Base-by-base conservation (phyloP, 2,113 vertebrate genomes). In the Anoura caudifer region DNA sequence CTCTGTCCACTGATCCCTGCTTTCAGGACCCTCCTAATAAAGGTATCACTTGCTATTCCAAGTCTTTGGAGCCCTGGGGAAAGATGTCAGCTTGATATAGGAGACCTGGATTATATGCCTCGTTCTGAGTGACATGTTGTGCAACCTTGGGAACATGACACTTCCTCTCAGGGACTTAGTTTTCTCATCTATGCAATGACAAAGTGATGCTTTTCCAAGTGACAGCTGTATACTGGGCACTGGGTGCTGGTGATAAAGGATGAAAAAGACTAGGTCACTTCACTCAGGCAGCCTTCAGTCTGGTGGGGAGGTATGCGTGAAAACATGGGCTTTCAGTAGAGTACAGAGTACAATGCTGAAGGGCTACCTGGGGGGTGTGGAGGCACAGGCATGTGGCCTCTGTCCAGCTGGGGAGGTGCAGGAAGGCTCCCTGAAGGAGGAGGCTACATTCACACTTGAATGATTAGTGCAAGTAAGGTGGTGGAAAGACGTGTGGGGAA, bases 371-470 rank as follows among this genome's bases (percentile, higher is more conserved):
- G 31, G 8, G 8, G 31, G 16, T 17, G 5, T 22, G 12, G 38
- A 41, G 81, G 47, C 7, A 12, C 6, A 77, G 38, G 14, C 17
- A n/a, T 3, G 7, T 13, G 38, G 14, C 22, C 33, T 69, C 28
- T 33, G 41, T 83, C 19, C 31, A 82, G 14, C 7, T 15, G 8
- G 26, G 26, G 38, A 89, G 52, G 19, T 80, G 6, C 20, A 56
- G 52, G 69, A 45, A 59, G 43, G 3, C 87, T 91, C 86, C 87
- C 69, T 91, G 92, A 52, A 85, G 85, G 72, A 88, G 79, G 65
- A 4, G 54, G 47, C 26, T 22, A 6, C 26, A 12, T 20, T 75
- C 14, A 11, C 7, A 33, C 24, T 70, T 67, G 52, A 79, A 56
- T 17, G 50, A 63, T 50, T 61, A 26, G 10, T 38, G 24, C 28